Base-by-base conservation (phyloP, 2,113 vertebrate species). In the Hypocryptadius cinnamomeus region DNA sequence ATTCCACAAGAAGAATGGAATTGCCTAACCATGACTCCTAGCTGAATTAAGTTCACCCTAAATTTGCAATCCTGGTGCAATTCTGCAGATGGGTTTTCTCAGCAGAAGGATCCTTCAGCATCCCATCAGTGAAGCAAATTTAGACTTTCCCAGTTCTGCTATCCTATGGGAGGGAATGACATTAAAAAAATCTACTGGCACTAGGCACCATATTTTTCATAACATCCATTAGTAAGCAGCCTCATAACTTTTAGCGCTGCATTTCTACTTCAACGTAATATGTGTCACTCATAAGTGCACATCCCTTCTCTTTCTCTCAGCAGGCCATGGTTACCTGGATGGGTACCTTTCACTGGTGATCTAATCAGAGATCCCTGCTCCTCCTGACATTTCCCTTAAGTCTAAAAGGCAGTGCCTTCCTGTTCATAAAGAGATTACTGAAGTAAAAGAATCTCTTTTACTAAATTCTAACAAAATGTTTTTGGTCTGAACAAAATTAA, bases 401-500 rank as follows among this genome's bases (percentile, higher is more conserved):
- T 44, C 31, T 87, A 90, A 91, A 95, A 96, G 72, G 45, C 45
- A 92, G 68, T 65, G 35, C 5, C 10, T 81, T 92, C 11, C 57
- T 91, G 15, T 30, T 59, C 47, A 37, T 40, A 54, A 89, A 84
- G 72, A 84, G 21, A 28, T 63, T 70, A 30, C 14, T 93, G 61
- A 87, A 88, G 56, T 40, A 40, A 40, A 40, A 83, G 87, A 42
- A 19, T 88, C 3, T 15, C 42, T 90, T 95, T 87, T 84, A 54
- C 54, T n/a, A 72, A 35, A 70, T 56, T 23, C 47, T 79, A 42
- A 74, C 31, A 63, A 47, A 68, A 93, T 68, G 10, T 47, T 44
- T 91, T 61, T 85, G 37, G 21, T 30, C 54, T 60, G 76, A 94
- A 73, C 57, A 87, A 95, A 96, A 93, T 60, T 31, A 96, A 94